Base-by-base conservation (phyloP, 2,113 vertebrate genomes). In the Epinephelus moara region DNA sequence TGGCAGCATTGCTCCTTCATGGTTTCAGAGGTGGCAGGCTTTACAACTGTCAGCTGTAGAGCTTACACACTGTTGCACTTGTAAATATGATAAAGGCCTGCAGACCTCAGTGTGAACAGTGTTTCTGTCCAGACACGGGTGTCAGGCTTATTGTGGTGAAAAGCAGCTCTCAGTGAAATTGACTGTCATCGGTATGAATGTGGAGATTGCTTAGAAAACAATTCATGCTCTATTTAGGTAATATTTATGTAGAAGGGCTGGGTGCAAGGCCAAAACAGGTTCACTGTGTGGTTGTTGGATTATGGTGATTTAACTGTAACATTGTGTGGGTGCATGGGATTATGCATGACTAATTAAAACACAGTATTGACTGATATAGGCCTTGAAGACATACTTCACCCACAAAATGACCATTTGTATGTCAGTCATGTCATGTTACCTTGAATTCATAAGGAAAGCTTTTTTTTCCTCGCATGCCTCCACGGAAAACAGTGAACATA, bases 1-100 rank as follows among this genome's bases (percentile, higher is more conserved):
- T 85, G 91, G 80, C 78, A 45, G 37, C 67, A 45, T 67, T 4
- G 50, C n/a, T 61, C 78, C 57, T 62, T 75, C 5, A 1, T 61
- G 14, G 33, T 55, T 53, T 66, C 18, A 52, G 30, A 59, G 19
- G 14, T 7, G 21, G 4, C 30, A 18, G 49, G 6, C 17, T 67
- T 23, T 37, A 2, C 42, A 25, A 3, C 2, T 2, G 1, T 71
- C 25, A 21, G 23, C 23, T 7, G 3, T 11, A 66, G 6, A 23
- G 21, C 40, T 23, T n/a, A 25, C n/a, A 9, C 10, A 18, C 14
- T 66, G 47, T 47, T 49, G 45, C 17, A 14, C 17, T 70, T 27
- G 27, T 27, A 27, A 27, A 27, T 27, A 27, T 27, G 27, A 27
- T 27, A 27, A 17, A 3, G 23, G 19, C 1, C 21, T 42, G n/a